These are phyloP conservation scores for Callopanchax toddi DNA, from an alignment of 2,113 vertebrate genomes.

Conservation along the genomic window DNA sequence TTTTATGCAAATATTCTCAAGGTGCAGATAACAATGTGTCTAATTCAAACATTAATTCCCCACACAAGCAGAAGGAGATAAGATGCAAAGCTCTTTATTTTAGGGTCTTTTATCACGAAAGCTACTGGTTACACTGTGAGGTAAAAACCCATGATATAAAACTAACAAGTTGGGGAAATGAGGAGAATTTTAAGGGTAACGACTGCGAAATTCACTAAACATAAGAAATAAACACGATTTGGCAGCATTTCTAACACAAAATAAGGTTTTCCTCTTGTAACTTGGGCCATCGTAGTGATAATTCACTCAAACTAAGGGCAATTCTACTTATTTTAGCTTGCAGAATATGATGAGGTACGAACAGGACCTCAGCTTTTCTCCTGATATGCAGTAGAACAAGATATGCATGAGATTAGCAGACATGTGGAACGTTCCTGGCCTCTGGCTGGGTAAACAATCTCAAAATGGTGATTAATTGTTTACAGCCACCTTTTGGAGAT, in stretches of 20 bases:
- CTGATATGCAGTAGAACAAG: constrained; percentile 14
- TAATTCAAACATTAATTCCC: constrained; percentile 43
- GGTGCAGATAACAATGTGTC: constrained; percentile 43
- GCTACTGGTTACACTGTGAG: constrained; percentile 37
- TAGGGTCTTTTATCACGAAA: constrained; percentile 27
- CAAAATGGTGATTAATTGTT: constrained; percentile 51
- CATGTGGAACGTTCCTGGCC: constrained; percentile 15
- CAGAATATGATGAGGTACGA: constrained; percentile 10
- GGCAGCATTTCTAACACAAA: too few species aligned
- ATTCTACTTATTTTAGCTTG: constrained; percentile 7
- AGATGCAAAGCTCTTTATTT: constrained; percentile 24
- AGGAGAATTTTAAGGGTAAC: constrained; percentile 58
- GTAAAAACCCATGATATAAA: constrained; percentile 28
- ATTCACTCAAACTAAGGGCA: constrained; percentile 18
- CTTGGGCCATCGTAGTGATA: too few species aligned
- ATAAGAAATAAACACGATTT: too few species aligned
- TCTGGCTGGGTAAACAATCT: constrained; percentile 22
- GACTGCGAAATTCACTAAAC: constrained; percentile 34
- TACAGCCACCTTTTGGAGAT: constrained; percentile 22
- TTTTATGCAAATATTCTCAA: constrained; percentile 30
- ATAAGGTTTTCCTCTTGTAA: too few species aligned
- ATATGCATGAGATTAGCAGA: constrained; percentile 8
- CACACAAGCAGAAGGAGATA: constrained; percentile 32
- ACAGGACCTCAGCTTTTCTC: constrained; percentile 18
- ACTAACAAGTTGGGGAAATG: constrained; percentile 32